Conservation (phyloP, 2,113 vertebrate species). For the Odontesthes bonariensis region DNA sequence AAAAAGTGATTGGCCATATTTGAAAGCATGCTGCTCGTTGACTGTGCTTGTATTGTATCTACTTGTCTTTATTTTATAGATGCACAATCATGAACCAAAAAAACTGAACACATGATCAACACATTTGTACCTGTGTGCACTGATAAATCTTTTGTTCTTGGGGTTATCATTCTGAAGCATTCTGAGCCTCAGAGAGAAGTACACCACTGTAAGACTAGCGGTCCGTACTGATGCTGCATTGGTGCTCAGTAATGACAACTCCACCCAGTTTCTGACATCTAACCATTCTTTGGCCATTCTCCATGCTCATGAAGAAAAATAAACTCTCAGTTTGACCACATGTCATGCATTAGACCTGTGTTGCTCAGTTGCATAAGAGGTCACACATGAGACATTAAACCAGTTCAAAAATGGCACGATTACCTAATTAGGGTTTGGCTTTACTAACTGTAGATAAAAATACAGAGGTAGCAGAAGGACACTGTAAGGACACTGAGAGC, state of each 20-base stretch:
- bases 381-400: slow-evolving; percentile 59
- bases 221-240: slow-evolving; percentile 43
- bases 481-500: slow-evolving; percentile 51
- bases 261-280: slow-evolving; percentile 49
- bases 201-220: slow-evolving; percentile 39
- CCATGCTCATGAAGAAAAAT: slow-evolving; percentile 35
- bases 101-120: not conserved
- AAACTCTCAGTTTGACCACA: slow-evolving; percentile 52
- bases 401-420: slow-evolving; percentile 42
- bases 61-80: slow-evolving; percentile 23
- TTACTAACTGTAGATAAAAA: slow-evolving; percentile 40
- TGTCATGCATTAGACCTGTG: slow-evolving; percentile 38
- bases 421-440: slow-evolving; percentile 54
- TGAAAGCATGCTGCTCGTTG: slow-evolving; percentile 75
- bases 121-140: slow-evolving; percentile 34
- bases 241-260: slow-evolving; percentile 54
- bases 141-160: slow-evolving; percentile 24
- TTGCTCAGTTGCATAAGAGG: slow-evolving; percentile 45
- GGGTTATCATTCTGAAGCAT: slow-evolving; percentile 47
- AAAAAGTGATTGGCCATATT: slow-evolving; percentile 28
- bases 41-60: slow-evolving; percentile 57
- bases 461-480: slow-evolving; percentile 30
- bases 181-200: slow-evolving; percentile 27
- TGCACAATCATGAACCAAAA: slow-evolving; percentile 15
- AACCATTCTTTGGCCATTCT: slow-evolving; percentile 48